These are phyloP conservation scores for Drosophila melanosoma DNA, from an alignment of 2,888 invertebrate species.

Conservation along the genomic window DNA sequence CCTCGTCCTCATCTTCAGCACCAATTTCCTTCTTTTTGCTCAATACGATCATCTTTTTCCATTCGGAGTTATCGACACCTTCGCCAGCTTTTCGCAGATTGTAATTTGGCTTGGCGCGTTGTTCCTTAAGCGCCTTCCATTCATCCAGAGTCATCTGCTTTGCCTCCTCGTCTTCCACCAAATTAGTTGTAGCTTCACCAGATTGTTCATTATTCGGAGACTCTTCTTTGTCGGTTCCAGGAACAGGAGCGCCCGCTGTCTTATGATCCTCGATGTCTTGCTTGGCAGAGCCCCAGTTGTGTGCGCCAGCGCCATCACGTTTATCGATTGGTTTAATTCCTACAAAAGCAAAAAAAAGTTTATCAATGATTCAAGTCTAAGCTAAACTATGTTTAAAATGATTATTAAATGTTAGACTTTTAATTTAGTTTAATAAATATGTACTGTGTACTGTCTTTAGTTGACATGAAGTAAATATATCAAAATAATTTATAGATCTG, in stretches of 20 bases:
- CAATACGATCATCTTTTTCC: slow-evolving; percentile 95
- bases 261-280: slow-evolving; percentile 91
- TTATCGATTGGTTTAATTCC: slow-evolving; percentile 95
- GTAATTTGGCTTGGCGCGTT: slow-evolving; percentile 93
- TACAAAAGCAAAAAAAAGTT: slow-evolving; percentile 22
- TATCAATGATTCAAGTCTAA: neutral
- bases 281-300: slow-evolving; percentile 97
- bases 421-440: neutral
- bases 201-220: slow-evolving; percentile 83
- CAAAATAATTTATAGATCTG: neutral
- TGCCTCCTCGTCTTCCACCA: slow-evolving; percentile 90
- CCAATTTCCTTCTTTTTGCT: slow-evolving; percentile 88
- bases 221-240: slow-evolving; percentile 82
- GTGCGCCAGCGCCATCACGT: slow-evolving; percentile 96
- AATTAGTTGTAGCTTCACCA: slow-evolving; percentile 85
- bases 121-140: slow-evolving; percentile 93
- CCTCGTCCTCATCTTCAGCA: slow-evolving; percentile 90
- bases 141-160: slow-evolving; percentile 96
- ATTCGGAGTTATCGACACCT: slow-evolving; percentile 95
- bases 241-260: slow-evolving; percentile 55
- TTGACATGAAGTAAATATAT: neutral
- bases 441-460: neutral
- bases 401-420: neutral
- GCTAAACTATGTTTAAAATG: neutral
- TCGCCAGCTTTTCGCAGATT: slow-evolving; percentile 97